Conservation (phyloP, 1,140 invertebrate genomes). For the Polyergus mexicanus region DNA sequence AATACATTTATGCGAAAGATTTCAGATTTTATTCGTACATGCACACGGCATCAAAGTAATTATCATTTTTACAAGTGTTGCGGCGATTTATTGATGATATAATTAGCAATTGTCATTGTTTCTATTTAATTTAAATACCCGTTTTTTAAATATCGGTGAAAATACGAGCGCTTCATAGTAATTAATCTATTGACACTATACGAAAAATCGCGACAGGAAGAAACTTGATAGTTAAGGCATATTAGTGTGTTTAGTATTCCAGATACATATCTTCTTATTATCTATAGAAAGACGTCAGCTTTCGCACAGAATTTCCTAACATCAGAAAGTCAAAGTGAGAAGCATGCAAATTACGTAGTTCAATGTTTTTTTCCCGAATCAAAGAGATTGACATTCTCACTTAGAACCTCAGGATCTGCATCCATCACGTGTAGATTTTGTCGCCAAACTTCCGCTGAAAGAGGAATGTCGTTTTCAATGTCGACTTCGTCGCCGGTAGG, state of each 20-base stretch:
- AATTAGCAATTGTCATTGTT: not conserved
- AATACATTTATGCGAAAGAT: not conserved
- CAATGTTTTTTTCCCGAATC: not conserved
- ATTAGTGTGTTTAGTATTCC: too few relatives aligned
- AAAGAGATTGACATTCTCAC: not conserved
- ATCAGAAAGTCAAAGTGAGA: not conserved
- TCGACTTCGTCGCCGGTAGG: conserved; percentile 69
- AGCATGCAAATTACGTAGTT: not conserved
- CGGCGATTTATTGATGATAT: not conserved
- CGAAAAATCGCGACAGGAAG: not conserved
- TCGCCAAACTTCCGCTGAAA: conserved; percentile 31
- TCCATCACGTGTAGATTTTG: not conserved
- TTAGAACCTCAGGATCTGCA: not conserved
- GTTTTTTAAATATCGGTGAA: not conserved
- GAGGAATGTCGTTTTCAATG: conserved; percentile 17
- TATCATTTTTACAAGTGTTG: not conserved
- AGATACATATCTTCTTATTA: not conserved
- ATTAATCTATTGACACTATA: not conserved
- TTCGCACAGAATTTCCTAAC: not conserved
- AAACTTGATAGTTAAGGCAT: not conserved
- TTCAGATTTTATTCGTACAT: conserved; percentile 7
- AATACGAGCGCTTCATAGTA: not conserved
- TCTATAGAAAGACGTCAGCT: not conserved
- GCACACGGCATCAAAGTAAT: not conserved
- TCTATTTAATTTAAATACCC: not conserved